These are phyloP conservation scores for Rhyacophila evoluta DNA, from an alignment of 2,888 invertebrate species.

Conservation along the genomic window DNA sequence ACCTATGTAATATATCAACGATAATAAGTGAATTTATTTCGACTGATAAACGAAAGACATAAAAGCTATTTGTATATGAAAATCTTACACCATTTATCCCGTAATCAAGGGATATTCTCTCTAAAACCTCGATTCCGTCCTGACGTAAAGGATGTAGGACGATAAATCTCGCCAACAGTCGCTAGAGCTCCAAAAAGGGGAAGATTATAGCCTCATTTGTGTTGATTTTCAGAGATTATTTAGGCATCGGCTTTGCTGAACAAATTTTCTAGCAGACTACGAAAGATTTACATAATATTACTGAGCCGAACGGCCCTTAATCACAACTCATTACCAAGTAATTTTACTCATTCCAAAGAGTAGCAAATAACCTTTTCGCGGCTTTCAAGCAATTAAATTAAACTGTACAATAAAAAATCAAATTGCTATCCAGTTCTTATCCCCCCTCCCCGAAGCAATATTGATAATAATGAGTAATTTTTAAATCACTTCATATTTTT, in stretches of 20 bases:
- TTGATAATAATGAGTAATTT: no score
- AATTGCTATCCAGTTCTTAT: no score
- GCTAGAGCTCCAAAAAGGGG: background rate
- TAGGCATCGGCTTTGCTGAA: constrained; percentile 3
- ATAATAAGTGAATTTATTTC: no score
- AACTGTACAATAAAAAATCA: no score
- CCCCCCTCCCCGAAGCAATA: no score
- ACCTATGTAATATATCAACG: no score
- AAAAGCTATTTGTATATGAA: no score
- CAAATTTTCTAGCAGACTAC: background rate
- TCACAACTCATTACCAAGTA: constrained; percentile 8
- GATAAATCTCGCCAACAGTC: constrained; percentile 15
- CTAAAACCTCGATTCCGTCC: background rate
- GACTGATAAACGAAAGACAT: no score
- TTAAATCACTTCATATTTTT: no score
- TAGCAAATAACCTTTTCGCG: background rate
- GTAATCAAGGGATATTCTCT: background rate
- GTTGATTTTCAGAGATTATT: constrained; percentile 14
- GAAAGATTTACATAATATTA: constrained; percentile 17
- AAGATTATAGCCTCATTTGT: constrained; percentile 5
- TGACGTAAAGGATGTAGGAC: background rate
- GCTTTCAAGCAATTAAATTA: no score
- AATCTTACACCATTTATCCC: no score
- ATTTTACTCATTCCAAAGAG: background rate
- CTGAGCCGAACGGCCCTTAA: background rate